Base-by-base conservation (phyloP, 2,888 invertebrate genomes). In the Chrysotoxum bicinctum region DNA sequence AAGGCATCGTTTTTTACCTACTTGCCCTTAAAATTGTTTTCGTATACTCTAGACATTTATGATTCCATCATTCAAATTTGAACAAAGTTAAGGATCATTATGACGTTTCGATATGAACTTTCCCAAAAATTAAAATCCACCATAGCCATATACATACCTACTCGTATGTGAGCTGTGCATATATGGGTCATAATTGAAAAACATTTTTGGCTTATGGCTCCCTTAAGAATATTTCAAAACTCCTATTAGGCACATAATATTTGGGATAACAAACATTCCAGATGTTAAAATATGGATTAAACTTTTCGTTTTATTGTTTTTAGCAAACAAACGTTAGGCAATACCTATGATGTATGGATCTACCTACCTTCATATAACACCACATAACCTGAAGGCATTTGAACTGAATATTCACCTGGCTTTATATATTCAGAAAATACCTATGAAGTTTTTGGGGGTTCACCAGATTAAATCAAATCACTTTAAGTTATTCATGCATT, bases 381-480 rank as follows among this genome's bases (percentile, higher is more conserved):
- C 19, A 23, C 26, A 64, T 19, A 64, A 30, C 48, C 66, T 5
- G 21, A 26, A 64, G 45, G 50, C 21, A 64, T 48, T 19, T 45
- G 6, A 12, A 32, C 26, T 16, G 3, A 43, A 62, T 40, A 23
- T 21, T 14, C 8, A 19, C 21, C 26, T 16, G 30, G 14, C 48
- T 48, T 30, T 30, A 32, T 23, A 54, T 64, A 54, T 48, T 66
- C 19, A 9, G 32, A 43, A 19, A 66, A 73, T 35, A n/a, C n/a
- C n/a, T n/a, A n/a, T 10, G n/a, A 56, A 62, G 68, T 69, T 69
- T 54, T 50, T 54, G 19, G 30, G 26, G 52, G 69, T 54, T 50
- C 60, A 37, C 54, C 58, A 68, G 72, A 77, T 82, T 82, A 77
- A 73, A 72, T 16, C 54, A 35, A 68, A 82, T 81, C 81, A 76